Evolutionary conservation across 2,888 invertebrate species (phyloP).

Genomic region (Lydus trimaculatus): DNA sequence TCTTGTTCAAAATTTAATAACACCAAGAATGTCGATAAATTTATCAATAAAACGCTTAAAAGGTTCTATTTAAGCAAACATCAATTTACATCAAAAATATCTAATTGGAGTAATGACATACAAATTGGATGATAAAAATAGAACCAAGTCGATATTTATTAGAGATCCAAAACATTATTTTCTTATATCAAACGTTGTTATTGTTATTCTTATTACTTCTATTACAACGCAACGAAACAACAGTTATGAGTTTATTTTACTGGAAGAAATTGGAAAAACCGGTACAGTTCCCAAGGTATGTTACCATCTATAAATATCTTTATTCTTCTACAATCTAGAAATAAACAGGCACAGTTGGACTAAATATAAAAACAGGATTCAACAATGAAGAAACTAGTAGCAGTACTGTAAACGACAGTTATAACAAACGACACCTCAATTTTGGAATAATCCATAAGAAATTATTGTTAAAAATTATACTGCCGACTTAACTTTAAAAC

Average conservation of each 20-base stretch:
- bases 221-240: background rate
- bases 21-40: background rate
- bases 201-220: background rate
- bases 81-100: background rate
- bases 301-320: background rate
- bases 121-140: background rate
- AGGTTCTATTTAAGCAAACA: background rate
- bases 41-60: background rate
- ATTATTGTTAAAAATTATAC: no score
- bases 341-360: background rate
- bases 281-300: background rate
- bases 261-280: constrained; percentile 3
- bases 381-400: background rate
- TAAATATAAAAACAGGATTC: background rate
- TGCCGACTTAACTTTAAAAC: no score
- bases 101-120: background rate
- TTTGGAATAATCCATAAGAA: no score
- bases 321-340: background rate
- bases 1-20: background rate
- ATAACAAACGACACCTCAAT: no score
- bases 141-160: background rate
- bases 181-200: background rate
- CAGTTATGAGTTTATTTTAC: background rate
- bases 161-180: background rate
- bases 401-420: no score